Evolutionary conservation across 1,140 invertebrate species (phyloP), one percentile per base, ranked within the genome.

Genomic region (Pseudachorutes palmiensis): DNA sequence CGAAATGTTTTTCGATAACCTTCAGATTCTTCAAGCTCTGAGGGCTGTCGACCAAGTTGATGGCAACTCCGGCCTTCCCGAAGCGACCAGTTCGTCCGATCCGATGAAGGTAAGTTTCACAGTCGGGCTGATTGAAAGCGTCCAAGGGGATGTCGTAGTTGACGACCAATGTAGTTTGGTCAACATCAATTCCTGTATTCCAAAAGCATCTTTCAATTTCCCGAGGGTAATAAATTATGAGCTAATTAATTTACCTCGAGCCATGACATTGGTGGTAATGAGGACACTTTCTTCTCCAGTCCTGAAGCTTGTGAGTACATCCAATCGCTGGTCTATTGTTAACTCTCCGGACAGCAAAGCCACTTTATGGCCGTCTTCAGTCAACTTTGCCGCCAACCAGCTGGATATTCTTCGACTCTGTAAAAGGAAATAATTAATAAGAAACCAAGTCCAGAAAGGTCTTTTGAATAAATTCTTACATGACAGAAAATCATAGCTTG

Each of bases 401-500:
- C 82, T 80, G 9, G 95, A 95, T 62, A 89, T 94, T 79, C 85
- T 89, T 74, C 89, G 85, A 2, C 93, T 97, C 85, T 91, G 74
- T n/a, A 80, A 78, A 70, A 72, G 14, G 57, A 64, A n/a, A 55
- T 31, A 22, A 49, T 22, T 29, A 12, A 45, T n/a, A n/a, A n/a
- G n/a, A n/a, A n/a, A n/a, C n/a, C n/a, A n/a, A n/a, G n/a, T n/a
- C n/a, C n/a, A n/a, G n/a, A n/a, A n/a, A n/a, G n/a, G n/a, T n/a
- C n/a, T n/a, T n/a, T n/a, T n/a, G 45, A 33, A 55, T 61, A 48
- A 64, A 80, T 83, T n/a, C n/a, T 83, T 81, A 91, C 90, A 75
- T 94, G 92, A 82, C 95, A 98, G 80, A 99, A 99, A 76, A 99
- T 98, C 75, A 99, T 98, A 0, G 93, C 92, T 81, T 98, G 95